Evolutionary conservation across 2,888 invertebrate species (phyloP), one percentile per base, ranked within the genome.

Genomic region (Heliconius erato): DNA sequence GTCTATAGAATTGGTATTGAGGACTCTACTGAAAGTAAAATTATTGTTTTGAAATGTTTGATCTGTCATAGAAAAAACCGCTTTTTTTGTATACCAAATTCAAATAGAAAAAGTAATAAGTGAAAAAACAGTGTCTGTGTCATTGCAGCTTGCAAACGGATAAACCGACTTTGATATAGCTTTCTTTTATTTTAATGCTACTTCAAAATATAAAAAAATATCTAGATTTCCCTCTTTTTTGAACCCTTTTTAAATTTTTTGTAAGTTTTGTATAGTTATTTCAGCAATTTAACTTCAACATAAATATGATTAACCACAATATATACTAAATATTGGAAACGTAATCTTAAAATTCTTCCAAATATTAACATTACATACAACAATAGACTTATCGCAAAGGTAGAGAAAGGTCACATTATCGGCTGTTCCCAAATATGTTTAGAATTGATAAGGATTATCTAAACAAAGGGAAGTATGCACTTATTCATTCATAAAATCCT

Each of bases 331-430:
- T 71, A 44, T 40, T 40, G 3, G 16, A 44, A 3, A 26, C 71
- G 44, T 72, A 26, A 72, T 72, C 71, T 26, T 72, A 14, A 26
- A 44, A 72, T 14, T 26, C 16, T 72, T 72, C 26, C 44, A 72
- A 72, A 72, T 49, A 72, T 44, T 26, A 72, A 49, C 72, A 49
- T 26, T 44, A 49, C n/a, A 49, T 71, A 26, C 28, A 80, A 69
- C 79, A 72, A 82, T 78, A 76, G 28, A 32, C 83, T 87, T 88
- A 87, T 86, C 87, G 74, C 80, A 65, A 84, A 86, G 84, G 84
- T 85, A 85, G 80, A 83, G 85, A 87, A 87, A 87, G 86, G 87
- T 87, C 86, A 84, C 79, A 85, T 86, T 88, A 86, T 85, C 86
- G 87, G 80, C 83, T 86, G 83, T 84, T 85, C 84, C 84, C 84